phyloP scores from a whole-genome alignment of 2,888 invertebrate species.

The Iselma pallidipennis region DNA sequence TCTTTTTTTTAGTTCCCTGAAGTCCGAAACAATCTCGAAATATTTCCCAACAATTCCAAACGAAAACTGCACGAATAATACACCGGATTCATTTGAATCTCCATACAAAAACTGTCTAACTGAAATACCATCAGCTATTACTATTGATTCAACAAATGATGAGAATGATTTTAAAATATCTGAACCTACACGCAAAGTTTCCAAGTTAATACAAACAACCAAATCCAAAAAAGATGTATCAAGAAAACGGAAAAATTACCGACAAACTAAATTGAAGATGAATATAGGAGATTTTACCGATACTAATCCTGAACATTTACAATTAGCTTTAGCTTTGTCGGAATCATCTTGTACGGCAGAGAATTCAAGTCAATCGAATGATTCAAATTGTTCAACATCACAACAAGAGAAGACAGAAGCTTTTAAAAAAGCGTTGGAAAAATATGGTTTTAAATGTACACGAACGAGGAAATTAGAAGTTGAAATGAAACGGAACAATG shows the following conservation, averaged over 20 bases:
- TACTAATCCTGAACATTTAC: conserved; percentile 67
- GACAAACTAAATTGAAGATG: conserved; percentile 49
- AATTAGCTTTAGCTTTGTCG: conserved; percentile 69
- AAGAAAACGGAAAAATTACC: conserved; percentile 46
- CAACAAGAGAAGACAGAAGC: conserved; percentile 33
- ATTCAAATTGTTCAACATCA: conserved; percentile 16
- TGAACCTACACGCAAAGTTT: conserved; percentile 30
- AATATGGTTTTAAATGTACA: conserved; percentile 63
- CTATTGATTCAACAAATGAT: conserved; percentile 34
- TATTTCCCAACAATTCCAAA: conserved; percentile 28
- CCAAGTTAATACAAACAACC: conserved; percentile 31
- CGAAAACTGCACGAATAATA: conserved; percentile 1
- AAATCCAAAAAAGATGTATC: conserved; percentile 27
- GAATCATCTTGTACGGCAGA: conserved; percentile 57
- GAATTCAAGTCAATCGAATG: conserved; percentile 23
- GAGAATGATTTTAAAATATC: conserved; percentile 47
- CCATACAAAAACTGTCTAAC: conserved; percentile 40
- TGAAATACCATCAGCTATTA: conserved; percentile 24
- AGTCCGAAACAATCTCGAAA: conserved; percentile 33
- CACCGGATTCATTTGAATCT: conserved; percentile 25
- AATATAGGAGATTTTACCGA: conserved; percentile 57
- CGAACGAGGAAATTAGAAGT: conserved; percentile 21
- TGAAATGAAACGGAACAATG: conserved; percentile 6
- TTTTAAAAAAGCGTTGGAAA: conserved; percentile 61
- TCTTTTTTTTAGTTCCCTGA: conserved; percentile 25